Base-by-base conservation (phyloP, 2,113 vertebrate species). In the Datnioides undecimradiatus region DNA sequence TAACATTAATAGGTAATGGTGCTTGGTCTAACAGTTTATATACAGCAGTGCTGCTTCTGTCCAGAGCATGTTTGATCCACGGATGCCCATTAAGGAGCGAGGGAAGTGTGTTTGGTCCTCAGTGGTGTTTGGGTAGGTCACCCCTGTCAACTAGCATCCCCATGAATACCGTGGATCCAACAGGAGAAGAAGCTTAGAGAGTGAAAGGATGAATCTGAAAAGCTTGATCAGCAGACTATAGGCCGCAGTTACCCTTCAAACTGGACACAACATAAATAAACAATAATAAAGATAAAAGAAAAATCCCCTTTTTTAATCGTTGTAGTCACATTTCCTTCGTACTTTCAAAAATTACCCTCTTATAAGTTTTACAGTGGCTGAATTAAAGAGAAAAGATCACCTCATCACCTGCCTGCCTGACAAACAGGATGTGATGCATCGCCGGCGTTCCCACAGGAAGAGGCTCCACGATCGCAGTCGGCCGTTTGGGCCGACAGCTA, bases 361-460 rank as follows among this genome's bases (percentile, higher is more conserved):
- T 46, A 23, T 14, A 59, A 1, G 9, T 25, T 63, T 48, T 19
- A 33, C 7, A 11, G 16, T n/a, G 10, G 8, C 58, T 19, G 31
- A 21, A 34, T 65, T 19, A 38, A 21, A 34, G 33, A 84, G n/a
- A 38, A 25, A 27, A 2, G 5, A 46, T 65, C 70, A 70, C 52
- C 36, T 54, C 38, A 17, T 72, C 72, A 23, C n/a, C 31, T 65
- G 73, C 57, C 34, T 8, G 23, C n/a, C 62, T 62, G 72, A 83
- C 80, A 66, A 88, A 83, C 86, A 88, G 86, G 83, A 88, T 38
- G 41, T 19, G 68, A 80, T 80, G 73, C 1, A 0, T 17, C 7
- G 25, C 21, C 48, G 43, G 48, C 19, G 0, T 33, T 64, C 64
- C 68, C 25, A 69, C 64, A 86, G 76, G 83, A 88, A 80, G 68